A percentile compares a stretch with the other conserved stretches of the same genome.
Conservation (phyloP, 2,797 vertebrate species). For the Galago senegalensis region DNA sequence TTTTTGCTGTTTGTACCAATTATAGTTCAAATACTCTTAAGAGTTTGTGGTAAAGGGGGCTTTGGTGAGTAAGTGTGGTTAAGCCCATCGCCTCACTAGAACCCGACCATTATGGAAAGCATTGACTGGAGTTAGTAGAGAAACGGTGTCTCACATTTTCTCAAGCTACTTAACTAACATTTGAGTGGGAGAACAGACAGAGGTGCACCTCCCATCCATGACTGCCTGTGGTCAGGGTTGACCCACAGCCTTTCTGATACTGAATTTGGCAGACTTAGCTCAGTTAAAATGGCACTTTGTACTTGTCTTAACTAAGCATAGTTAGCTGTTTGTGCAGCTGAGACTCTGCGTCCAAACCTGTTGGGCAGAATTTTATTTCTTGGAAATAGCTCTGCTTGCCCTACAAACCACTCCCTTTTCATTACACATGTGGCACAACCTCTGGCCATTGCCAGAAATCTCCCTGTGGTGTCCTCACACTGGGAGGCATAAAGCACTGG, state of each 20-base stretch:
- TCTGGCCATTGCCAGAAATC: neutral
- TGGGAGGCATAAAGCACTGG: neutral
- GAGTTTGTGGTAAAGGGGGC: neutral
- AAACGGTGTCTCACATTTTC: neutral
- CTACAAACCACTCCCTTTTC: slow-evolving; percentile 27
- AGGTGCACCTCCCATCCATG: neutral
- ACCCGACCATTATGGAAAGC: neutral
- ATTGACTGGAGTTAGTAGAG: neutral
- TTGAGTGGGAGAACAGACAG: neutral
- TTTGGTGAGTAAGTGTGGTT: neutral
- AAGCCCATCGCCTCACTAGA: neutral
- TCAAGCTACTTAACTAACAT: neutral
- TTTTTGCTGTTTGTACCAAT: neutral
- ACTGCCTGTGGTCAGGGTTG: neutral
- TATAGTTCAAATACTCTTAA: neutral
- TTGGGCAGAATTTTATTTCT: slow-evolving; percentile 56
- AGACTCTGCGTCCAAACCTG: slow-evolving; percentile 49
- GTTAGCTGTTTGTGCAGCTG: neutral
- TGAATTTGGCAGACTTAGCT: neutral
- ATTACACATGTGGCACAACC: neutral
- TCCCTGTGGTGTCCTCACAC: neutral
- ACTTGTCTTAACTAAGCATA: neutral
- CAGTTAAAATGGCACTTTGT: neutral
- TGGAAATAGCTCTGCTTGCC: slow-evolving; percentile 10
- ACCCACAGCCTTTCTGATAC: neutral